phyloP scores from a whole-genome alignment of 2,888 invertebrate genomes.

The Sminthurinus aureus region DNA sequence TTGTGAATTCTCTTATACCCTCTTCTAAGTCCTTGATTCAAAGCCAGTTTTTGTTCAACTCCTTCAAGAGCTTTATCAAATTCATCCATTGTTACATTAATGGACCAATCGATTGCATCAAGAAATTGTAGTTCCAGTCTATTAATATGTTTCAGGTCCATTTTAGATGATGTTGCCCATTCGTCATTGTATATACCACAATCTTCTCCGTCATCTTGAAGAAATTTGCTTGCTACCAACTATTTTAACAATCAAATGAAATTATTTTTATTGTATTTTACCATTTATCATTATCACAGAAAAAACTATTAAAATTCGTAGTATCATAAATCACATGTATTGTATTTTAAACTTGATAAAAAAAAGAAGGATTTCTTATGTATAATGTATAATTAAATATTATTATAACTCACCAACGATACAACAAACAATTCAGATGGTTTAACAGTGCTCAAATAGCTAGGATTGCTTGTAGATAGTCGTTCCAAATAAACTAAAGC shows the following conservation, averaged over 20 bases:
- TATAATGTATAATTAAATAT: neutral
- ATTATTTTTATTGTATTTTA: neutral
- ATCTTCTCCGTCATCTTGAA: conserved; percentile 91
- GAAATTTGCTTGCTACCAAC: conserved; percentile 97
- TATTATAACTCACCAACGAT: conserved; percentile 83
- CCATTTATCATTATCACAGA: neutral
- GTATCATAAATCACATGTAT: too few species aligned
- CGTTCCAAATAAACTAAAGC: conserved; percentile 94
- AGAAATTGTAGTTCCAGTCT: conserved; percentile 87
- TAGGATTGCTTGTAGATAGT: conserved; percentile 76
- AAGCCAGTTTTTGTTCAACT: conserved; percentile 77
- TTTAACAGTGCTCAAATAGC: conserved; percentile 81
- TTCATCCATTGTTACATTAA: conserved; percentile 77
- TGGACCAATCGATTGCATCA: conserved; percentile 89
- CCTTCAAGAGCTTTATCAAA: conserved; percentile 77
- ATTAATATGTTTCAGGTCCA: conserved; percentile 77
- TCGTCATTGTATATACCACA: conserved; percentile 90
- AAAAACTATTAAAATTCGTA: too few species aligned
- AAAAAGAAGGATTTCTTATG: neutral
- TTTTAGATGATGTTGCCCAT: conserved; percentile 88
- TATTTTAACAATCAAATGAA: neutral
- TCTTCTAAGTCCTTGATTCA: conserved; percentile 74
- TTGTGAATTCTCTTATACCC: conserved; percentile 64
- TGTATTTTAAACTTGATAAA: neutral
- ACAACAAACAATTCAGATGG: conserved; percentile 94